Evolutionary conservation across 2,888 invertebrate genomes (phyloP), one percentile per base, ranked within the genome.

Genomic region (Halictus ligatus): DNA sequence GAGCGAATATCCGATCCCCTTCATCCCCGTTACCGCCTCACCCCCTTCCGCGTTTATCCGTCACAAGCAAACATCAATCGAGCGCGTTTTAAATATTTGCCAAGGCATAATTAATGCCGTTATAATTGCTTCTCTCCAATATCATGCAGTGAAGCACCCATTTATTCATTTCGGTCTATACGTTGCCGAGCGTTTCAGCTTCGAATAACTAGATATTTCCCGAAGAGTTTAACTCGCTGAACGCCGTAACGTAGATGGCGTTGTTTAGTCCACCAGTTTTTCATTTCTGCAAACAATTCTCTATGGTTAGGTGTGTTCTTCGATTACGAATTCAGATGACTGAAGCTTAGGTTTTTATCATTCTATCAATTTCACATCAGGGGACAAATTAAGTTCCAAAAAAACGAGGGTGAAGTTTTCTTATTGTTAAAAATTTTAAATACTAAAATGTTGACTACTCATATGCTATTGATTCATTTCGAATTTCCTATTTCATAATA

Each of bases 1-100:
- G 85, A 82, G 89, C 75, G 79, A 85, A 80, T 73, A 74, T 48
- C 60, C 60, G 43, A 54, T 48, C 75, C 74, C 74, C 54, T 77
- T 54, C 69, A 8, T 35, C 69, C 71, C 64, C 64, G 80, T 67
- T 71, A 25, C 74, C 75, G 21, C 72, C 69, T 60, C 71, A 54
- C 25, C 75, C 64, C 60, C 25, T 29, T 43, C 43, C 54, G 69
- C 80, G 78, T 80, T 87, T 83, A 87, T 86, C 86, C 84, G 81
- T 88, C 88, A 86, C 85, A 89, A 91, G 89, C 91, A 90, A 91
- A 91, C 92, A 93, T 93, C 90, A 92, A 93, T 93, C 93, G 92
- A 81, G 86, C 80, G 77, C 84, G 84, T 92, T 93, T 92, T 92
- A 90, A 92, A 93, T 93, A 91, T 92, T 93, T 91, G 89, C 90